phyloP scores from a whole-genome alignment of 2,113 vertebrate genomes.

The Pica pica region DNA sequence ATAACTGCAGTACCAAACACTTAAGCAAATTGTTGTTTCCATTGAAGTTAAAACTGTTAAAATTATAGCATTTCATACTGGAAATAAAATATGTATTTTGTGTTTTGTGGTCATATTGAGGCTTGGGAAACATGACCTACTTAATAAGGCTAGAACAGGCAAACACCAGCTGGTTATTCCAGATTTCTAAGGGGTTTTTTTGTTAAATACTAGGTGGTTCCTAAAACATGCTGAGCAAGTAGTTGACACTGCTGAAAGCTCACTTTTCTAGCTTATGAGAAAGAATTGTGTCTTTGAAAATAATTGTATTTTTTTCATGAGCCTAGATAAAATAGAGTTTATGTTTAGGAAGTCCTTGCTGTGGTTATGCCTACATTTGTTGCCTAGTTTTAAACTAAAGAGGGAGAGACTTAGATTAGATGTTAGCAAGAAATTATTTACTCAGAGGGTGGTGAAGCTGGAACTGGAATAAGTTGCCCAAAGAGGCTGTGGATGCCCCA shows the following conservation, averaged over 20 bases:
- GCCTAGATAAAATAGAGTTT: background rate
- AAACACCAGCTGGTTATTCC: background rate
- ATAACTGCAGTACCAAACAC: background rate
- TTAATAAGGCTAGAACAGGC: background rate
- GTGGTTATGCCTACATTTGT: background rate
- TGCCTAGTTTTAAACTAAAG: background rate
- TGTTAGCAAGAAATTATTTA: background rate
- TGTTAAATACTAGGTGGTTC: background rate
- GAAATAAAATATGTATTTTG: background rate
- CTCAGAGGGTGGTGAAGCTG: background rate
- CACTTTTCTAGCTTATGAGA: background rate
- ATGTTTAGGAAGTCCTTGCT: background rate
- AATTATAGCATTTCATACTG: background rate
- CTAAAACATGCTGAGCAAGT: background rate
- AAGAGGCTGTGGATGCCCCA: background rate
- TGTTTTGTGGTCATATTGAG: background rate
- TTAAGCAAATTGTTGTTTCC: background rate
- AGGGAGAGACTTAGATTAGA: background rate
- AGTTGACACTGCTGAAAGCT: background rate
- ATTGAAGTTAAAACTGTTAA: background rate
- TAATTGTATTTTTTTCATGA: background rate
- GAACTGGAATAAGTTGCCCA: background rate
- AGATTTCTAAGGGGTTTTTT: background rate
- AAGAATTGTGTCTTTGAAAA: background rate
- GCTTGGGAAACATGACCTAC: background rate